Base-by-base conservation (phyloP, 2,113 vertebrate genomes). In the Neotragus moschatus region DNA sequence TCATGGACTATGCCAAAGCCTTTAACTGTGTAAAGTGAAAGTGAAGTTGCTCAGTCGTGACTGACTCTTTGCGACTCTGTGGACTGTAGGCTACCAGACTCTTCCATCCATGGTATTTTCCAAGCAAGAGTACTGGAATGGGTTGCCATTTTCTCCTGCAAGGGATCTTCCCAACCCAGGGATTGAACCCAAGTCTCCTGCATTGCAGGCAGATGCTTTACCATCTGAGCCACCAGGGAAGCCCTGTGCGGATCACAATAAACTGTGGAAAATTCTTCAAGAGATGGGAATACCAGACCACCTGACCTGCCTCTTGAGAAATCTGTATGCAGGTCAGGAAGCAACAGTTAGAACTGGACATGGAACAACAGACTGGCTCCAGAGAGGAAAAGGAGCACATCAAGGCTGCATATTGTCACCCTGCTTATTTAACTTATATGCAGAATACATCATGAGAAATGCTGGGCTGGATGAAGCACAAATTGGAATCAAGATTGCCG, bases 21-120 rank as follows among this genome's bases (percentile, higher is more conserved):
- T 70, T 70, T 36, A 21, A 70, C 9, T 70, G 9, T 23, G 5
- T 70, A 70, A 36, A 36, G n/a, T 23, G 19, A 70, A 70, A 70
- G 19, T 70, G 66, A 36, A 70, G 19, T 36, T 0, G 5, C n/a
- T 70, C 66, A 12, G 19, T 70, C 5, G 5, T 70, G n/a, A 5
- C 17, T 0, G 4, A 36, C 63, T 70, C 17, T 66, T 66, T n/a
- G 63, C 0, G 9, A 36, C n/a, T 36, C n/a, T n/a, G 36, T 23
- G 66, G 66, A 70, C 63, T 70, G 4, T 70, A 36, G n/a, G 4
- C 63, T 70, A 70, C 9, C 63, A 36, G n/a, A 11, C 9, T 70
- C 66, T 21, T 70, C 9, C n/a, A 21, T 70, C 9, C 19, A 23
- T 6, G 19, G 19, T 36, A 36, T 70, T 70, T 70, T 70, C 63